Evolutionary conservation across 2,113 vertebrate species (phyloP).

Genomic region (Brevimyrus niger): DNA sequence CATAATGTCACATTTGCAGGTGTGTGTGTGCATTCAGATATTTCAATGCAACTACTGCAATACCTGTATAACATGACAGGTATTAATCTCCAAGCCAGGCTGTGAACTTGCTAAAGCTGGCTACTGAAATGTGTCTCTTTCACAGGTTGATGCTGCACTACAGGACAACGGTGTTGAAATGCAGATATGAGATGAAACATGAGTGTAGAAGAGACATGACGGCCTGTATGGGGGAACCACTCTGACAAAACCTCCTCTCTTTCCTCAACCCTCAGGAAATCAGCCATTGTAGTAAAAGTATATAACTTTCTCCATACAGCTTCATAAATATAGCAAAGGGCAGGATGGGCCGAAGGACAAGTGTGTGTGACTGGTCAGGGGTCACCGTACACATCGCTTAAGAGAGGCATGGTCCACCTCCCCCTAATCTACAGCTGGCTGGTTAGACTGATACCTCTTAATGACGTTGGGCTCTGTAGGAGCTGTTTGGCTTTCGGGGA

Average conservation of each 20-base stretch:
- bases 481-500: conserved; percentile 96
- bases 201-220: background rate
- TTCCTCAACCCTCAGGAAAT: background rate
- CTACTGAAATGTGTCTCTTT: background rate
- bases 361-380: background rate
- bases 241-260: background rate
- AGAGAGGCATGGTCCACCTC: background rate
- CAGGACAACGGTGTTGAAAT: background rate
- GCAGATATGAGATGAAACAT: background rate
- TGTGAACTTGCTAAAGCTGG: background rate
- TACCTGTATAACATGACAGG: background rate
- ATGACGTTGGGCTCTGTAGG: conserved; percentile 80
- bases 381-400: background rate
- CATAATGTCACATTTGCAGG: background rate
- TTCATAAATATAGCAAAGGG: background rate
- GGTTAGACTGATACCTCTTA: conserved; percentile 80
- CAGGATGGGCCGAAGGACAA: background rate
- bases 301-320: background rate
- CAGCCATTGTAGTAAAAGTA: background rate
- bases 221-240: background rate
- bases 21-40: background rate
- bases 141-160: background rate
- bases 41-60: background rate
- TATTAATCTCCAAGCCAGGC: background rate
- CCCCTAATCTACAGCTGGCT: background rate